Base-by-base conservation (phyloP, 2,888 invertebrate genomes). In the Leistus spinibarbis region DNA sequence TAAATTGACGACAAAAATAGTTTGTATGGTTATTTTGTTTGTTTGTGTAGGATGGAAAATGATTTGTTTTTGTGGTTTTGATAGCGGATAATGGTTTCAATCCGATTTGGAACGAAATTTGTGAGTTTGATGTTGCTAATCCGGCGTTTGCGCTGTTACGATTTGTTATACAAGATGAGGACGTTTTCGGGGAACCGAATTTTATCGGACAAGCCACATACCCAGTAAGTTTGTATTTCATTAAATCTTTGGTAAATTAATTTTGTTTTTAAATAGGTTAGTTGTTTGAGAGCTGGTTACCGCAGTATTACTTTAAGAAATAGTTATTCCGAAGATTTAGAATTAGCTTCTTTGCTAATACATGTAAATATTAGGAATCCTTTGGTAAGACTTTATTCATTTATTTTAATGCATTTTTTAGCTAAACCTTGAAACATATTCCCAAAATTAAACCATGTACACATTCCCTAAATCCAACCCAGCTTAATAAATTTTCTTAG, bases 161-260 rank as follows among this genome's bases (percentile, higher is more conserved):
- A 54, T 97, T 98, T 85, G 89, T 94, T 56, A 95, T 97, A 0
- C 94, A 96, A 85, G 97, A 97, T 85, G 98, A 97, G 85, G 99
- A 99, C 83, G 95, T 97, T 88, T 99, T 99, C 86, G 97, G 97
- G 0, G 98, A 98, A 82, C 94, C 93, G 10, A 97, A 97, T 87
- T 97, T 98, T 85, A 93, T 98, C 77, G 98, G 98, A 0, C 99
- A 99, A 87, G 96, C 96, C 56, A 95, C 96, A 10, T 97, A 92
- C 87, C 97, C 98, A 0, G 89, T 97, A 80, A 86, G 87, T 83
- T 69, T 66, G 68, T 5, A 19, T 13, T 69, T n/a, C 19, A 82
- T 77, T 79, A 83, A 57, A 53, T n/a, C 22, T 71, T 70, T 72
- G n/a, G 19, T 76, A 54, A 27, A 13, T 64, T 22, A 54, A 40